Conservation (phyloP, 1,140 invertebrate species). For the Physella acuta region DNA sequence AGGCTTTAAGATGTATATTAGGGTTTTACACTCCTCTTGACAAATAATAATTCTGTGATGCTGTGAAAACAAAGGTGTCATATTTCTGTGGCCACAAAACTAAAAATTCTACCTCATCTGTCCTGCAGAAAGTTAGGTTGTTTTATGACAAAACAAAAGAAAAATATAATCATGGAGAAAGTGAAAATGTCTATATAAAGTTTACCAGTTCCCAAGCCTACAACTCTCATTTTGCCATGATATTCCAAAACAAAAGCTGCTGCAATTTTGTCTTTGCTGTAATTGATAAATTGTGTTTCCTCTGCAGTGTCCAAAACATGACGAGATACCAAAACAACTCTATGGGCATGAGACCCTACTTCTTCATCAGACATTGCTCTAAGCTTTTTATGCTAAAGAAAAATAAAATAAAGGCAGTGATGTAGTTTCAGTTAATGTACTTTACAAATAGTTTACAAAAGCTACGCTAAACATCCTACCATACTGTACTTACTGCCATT, state of each 20-base stretch:
- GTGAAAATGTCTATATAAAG: not conserved
- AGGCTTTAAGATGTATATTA: not conserved
- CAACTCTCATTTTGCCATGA: conserved; percentile 41
- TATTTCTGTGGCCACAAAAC: no score
- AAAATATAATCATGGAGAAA: not conserved
- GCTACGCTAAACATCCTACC: not conserved
- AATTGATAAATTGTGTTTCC: conserved; percentile 37
- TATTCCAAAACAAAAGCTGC: conserved; percentile 34
- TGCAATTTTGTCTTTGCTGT: conserved; percentile 36
- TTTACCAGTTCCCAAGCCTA: conserved; percentile 59
- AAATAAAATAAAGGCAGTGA: conserved; percentile 4
- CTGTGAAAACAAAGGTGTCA: no score
- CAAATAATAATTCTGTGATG: no score
- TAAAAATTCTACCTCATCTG: no score
- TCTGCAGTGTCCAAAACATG: conserved; percentile 32
- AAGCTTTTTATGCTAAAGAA: conserved; percentile 23
- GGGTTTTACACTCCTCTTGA: no score
- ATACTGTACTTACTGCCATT: conserved; percentile 24
- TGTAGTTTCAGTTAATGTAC: no score
- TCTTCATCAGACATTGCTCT: conserved; percentile 15
- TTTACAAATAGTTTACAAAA: no score
- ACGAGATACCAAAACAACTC: conserved; percentile 27
- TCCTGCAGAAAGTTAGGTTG: no score
- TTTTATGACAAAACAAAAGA: not conserved
- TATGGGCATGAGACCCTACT: conserved; percentile 8